phyloP scores from a whole-genome alignment of 2,888 invertebrate genomes.

The Cremastinae sp. region DNA sequence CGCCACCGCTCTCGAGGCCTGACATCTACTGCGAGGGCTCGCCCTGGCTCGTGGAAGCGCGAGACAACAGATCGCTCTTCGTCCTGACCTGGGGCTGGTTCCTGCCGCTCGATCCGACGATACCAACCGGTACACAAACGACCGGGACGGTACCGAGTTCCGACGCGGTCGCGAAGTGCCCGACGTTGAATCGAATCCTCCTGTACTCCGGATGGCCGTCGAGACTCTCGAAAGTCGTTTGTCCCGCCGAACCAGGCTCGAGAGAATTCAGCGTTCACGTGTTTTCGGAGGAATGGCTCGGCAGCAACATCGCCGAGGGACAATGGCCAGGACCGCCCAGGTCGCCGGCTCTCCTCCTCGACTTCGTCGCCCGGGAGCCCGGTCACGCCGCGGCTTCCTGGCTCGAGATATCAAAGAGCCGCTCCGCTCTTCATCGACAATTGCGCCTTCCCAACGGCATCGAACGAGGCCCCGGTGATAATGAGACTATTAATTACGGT shows the following conservation, averaged over 20 bases:
- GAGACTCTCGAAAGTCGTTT: conserved; percentile 83
- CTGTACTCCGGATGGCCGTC: conserved; percentile 89
- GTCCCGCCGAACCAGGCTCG: conserved; percentile 86
- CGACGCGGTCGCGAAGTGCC: conserved; percentile 82
- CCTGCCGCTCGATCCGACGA: conserved; percentile 84
- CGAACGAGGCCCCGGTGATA: conserved; percentile 63
- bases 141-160: conserved; percentile 2
- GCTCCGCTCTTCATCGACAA: conserved; percentile 84
- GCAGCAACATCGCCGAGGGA: conserved; percentile 75
- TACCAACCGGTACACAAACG: conserved; percentile 65
- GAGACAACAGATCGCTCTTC: conserved; percentile 90
- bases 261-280: conserved; percentile 87
- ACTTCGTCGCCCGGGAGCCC: conserved; percentile 87
- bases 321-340: conserved; percentile 77
- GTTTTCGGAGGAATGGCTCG: conserved; percentile 90
- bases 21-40: conserved; percentile 87
- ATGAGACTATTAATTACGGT: conserved; percentile 71
- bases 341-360: conserved; percentile 84
- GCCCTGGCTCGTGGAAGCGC: conserved; percentile 90
- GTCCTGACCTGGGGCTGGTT: conserved; percentile 92
- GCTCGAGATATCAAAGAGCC: conserved; percentile 87
- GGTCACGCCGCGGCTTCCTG: conserved; percentile 89
- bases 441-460: conserved; percentile 79
- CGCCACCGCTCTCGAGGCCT: conserved; percentile 83
- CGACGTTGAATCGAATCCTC: conserved; percentile 89